Evolutionary conservation across 2,113 vertebrate species (phyloP), one percentile per base, ranked within the genome.

Genomic region (Brachyistius frenatus): DNA sequence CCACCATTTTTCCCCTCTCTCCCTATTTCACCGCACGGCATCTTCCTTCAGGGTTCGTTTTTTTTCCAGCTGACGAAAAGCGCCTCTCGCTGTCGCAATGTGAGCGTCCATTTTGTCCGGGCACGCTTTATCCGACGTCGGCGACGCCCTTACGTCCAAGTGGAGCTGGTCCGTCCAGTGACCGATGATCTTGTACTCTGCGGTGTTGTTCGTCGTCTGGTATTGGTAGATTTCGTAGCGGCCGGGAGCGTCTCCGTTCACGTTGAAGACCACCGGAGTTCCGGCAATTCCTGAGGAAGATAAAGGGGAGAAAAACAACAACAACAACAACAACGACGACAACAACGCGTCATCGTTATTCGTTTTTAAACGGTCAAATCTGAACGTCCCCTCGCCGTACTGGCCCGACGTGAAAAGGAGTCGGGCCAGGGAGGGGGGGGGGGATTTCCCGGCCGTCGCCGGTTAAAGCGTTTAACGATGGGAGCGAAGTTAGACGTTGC

Each of bases 201-300:
- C 93, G 0, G 93, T 96, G 80, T 94, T 93, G 8, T 97, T 97
- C 73, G 92, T 93, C 53, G 97, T 94, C 92, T 99, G 97, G 91
- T 99, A 99, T 86, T 99, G 97, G 91, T 97, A 99, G 92, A 99
- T 97, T 89, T 98, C 97, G 0, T 99, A 99, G 46, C 97, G 97
- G 7, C 97, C 97, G 0, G 97, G 97, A 0, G 97, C 96, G 0
- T 99, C 97, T 58, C 97, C 97, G 0, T 99, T 98, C 91, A 97
- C 95, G 0, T 98, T 99, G 92, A 98, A 99, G 0, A 97, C 95
- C 90, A 98, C 97, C 0, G 97, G 97, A 50, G 95, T 98, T 69
- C 96, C 96, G 4, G 96, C 97, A 5, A 98, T 98, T 89, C 97
- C 97, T 99, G 87, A n/a, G 36, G 16, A 89, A 44, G 14, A 72